Base-by-base conservation (phyloP, 2,888 invertebrate species). In the Macrophya alboannulata region DNA sequence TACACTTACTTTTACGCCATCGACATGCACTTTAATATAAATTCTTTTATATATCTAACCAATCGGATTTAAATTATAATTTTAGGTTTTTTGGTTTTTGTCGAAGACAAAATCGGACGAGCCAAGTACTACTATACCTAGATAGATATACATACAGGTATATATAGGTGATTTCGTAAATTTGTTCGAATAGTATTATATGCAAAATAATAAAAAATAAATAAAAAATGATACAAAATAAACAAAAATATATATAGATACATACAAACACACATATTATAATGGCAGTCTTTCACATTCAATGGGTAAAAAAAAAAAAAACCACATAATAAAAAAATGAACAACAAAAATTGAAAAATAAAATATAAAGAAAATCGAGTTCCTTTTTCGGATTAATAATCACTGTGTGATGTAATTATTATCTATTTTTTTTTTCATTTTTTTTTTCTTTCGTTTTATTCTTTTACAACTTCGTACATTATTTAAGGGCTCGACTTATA, bases 301-400 rank as follows among this genome's bases (percentile, higher is more conserved):
- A 55, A 82, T 84, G 86, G 76, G 81, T 86, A 82, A 85, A 68
- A n/a, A n/a, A n/a, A n/a, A n/a, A n/a, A n/a, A n/a, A n/a, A n/a
- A n/a, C n/a, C n/a, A n/a, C n/a, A n/a, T n/a, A n/a, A n/a, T n/a
- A n/a, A n/a, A n/a, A n/a, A n/a, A n/a, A n/a, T n/a, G n/a, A n/a
- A n/a, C n/a, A n/a, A n/a, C n/a, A n/a, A n/a, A n/a, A n/a, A n/a
- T n/a, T n/a, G n/a, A n/a, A n/a, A n/a, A n/a, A n/a, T n/a, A n/a
- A n/a, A n/a, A n/a, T n/a, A n/a, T n/a, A n/a, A n/a, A n/a, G n/a
- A 72, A 48, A 85, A 65, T 77, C 40, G 74, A 81, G 17, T 62
- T 62, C n/a, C n/a, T 62, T 62, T 62, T 62, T 62, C 4, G 25
- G 3, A 62, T 62, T 62, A 51, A 6, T 51, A 51, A 51, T 51